Conservation (phyloP, 2,797 vertebrate species). For the Gastrophryne carolinensis region DNA sequence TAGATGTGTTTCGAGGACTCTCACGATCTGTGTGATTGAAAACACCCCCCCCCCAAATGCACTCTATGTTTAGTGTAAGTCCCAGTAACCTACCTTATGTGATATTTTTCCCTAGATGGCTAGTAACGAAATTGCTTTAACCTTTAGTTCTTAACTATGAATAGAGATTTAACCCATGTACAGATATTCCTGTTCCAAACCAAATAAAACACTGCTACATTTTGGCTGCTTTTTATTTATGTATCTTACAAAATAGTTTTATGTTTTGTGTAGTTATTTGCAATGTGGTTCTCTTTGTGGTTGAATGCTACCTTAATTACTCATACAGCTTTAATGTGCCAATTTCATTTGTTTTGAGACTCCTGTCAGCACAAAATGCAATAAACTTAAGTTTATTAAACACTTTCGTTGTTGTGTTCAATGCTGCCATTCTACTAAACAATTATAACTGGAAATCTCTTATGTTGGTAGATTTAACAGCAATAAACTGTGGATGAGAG, state of each 20-base stretch:
- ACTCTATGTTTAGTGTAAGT: conserved; percentile 44
- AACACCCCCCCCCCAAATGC: not conserved
- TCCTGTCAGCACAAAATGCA: conserved; percentile 99
- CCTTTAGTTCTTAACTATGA: conserved; percentile 68
- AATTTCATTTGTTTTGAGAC: conserved; percentile 88
- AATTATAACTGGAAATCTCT: too few species aligned
- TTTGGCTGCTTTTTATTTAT: conserved; percentile 86
- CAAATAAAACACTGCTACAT: conserved; percentile 62
- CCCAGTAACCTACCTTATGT: conserved; percentile 61
- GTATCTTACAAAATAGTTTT: conserved; percentile 72
- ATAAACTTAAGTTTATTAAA: conserved; percentile 99
- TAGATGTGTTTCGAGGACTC: conserved; percentile 67
- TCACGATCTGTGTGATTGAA: conserved; percentile 70
- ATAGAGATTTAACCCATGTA: conserved; percentile 70
- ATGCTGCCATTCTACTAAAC: not conserved
- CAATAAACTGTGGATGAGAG: not conserved
- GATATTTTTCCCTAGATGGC: conserved; percentile 72
- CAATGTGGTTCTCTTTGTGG: conserved; percentile 81
- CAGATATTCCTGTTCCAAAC: conserved; percentile 69
- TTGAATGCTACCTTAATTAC: conserved; percentile 91
- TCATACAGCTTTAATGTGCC: conserved; percentile 86
- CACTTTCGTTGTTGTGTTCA: conserved; percentile 61
- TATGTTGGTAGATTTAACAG: too few species aligned
- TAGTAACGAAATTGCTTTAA: conserved; percentile 70
- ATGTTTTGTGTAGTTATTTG: conserved; percentile 87